Percentiles rank a stretch among this genome's conserved stretches.
phyloP scores from a whole-genome alignment of 1,140 invertebrate species.

The Diorhabda elongata region DNA sequence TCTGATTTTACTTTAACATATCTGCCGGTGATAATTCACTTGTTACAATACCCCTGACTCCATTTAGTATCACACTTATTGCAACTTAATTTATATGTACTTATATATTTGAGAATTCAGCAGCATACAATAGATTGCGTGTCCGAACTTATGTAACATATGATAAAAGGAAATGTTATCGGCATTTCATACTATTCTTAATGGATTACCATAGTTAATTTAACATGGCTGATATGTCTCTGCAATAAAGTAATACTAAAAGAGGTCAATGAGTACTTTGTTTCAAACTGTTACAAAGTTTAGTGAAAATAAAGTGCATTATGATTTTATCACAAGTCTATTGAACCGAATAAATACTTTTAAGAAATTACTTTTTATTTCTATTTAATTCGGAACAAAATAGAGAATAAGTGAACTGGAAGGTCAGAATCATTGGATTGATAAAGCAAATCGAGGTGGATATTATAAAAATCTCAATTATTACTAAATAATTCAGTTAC shows the following conservation, averaged over 20 bases:
- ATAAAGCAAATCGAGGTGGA: too few species aligned
- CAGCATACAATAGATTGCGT: slow-evolving; percentile 9
- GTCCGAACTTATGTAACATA: slow-evolving; percentile 19
- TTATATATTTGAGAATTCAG: slow-evolving; percentile 9
- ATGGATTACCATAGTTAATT: slow-evolving; percentile 25
- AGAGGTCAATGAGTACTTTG: slow-evolving; percentile 20
- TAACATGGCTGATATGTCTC: slow-evolving; percentile 24
- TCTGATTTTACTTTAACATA: too few species aligned
- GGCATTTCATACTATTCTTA: slow-evolving; percentile 20
- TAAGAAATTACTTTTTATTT: too few species aligned
- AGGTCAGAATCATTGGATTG: too few species aligned
- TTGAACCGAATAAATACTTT: background rate
- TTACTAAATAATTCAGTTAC: too few species aligned
- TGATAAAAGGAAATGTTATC: slow-evolving; percentile 24
- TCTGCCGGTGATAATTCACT: too few species aligned
- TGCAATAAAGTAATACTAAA: slow-evolving; percentile 18
- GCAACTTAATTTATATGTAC: background rate
- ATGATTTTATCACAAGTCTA: slow-evolving; percentile 14
- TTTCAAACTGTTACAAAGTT: slow-evolving; percentile 15
- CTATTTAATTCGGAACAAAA: too few species aligned
- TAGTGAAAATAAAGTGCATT: slow-evolving; percentile 8
- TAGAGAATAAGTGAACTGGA: too few species aligned
- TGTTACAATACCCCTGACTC: too few species aligned
- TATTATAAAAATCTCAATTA: too few species aligned
- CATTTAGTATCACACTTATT: too few species aligned